Evolutionary conservation across 2,797 vertebrate genomes (phyloP), one percentile per base, ranked within the genome.

Genomic region (Eutrigla gurnardus): DNA sequence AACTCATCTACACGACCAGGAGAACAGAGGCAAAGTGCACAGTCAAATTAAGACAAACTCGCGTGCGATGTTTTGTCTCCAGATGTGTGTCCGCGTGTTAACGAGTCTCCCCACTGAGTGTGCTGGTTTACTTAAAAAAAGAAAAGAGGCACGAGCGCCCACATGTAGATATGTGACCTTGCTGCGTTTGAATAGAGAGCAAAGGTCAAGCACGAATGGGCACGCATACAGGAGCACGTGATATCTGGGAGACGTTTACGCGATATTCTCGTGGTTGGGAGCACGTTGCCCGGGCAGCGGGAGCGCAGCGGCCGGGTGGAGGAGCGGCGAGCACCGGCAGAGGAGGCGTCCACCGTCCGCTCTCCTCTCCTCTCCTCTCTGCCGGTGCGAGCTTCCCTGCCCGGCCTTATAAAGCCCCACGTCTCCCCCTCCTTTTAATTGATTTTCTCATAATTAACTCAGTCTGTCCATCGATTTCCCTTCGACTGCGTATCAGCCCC

Each of bases 371-470:
- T 57, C 76, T 75, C 87, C 84, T 73, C 84, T 91, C 89, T 92
- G 87, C 65, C 81, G 71, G 65, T 43, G 63, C 4, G 17, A 74
- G 82, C 79, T 73, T 25, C 69, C 36, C 58, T 6, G 84, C 86
- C 77, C 82, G 80, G 87, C 84, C 83, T 94, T 93, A 91, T 94
- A 94, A 93, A 95, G 86, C 85, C 81, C 81, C 74, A 59, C 4
- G 57, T 79, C 93, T 93, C 92, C 90, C 25, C 94, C 93, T 94
- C 94, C 94, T 95, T 89, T 94, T 95, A 95, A 96, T 95, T 95
- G 95, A 96, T 96, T 95, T 95, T 94, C 91, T 90, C 90, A 94
- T 95, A 95, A 95, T 96, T 95, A 96, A 95, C 94, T 95, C 94
- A 92, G 92, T 94, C 87, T 94, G 92, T 89, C 87, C 91, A 95